Conservation (phyloP, 2,113 vertebrate genomes). For the Notothenia coriiceps region DNA sequence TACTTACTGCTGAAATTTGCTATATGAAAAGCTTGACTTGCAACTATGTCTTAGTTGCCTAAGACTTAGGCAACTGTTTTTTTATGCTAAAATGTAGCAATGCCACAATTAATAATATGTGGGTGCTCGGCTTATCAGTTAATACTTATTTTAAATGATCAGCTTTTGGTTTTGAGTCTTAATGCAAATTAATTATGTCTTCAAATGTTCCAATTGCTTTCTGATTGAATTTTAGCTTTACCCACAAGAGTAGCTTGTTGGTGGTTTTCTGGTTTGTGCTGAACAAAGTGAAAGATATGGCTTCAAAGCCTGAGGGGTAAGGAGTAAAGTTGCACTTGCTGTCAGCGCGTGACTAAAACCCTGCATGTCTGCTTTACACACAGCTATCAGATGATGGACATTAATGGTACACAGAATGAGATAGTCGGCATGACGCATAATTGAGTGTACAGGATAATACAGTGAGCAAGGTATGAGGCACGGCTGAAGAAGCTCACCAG, state of each 20-base stretch:
- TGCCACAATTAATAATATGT: background rate
- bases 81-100: background rate
- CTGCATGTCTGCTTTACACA: conserved; percentile 36
- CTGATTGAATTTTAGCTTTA: background rate
- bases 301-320: conserved; percentile 21
- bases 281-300: conserved; percentile 11
- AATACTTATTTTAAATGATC: background rate
- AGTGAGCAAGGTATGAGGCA: conserved; percentile 39
- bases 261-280: conserved; percentile 15
- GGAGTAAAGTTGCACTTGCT: conserved; percentile 27
- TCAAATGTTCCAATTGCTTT: background rate
- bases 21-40: background rate
- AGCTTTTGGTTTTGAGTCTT: background rate
- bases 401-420: conserved; percentile 45
- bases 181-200: background rate
- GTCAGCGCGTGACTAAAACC: conserved; percentile 27
- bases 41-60: background rate
- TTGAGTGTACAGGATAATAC: conserved; percentile 21
- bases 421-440: conserved; percentile 20
- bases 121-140: background rate
- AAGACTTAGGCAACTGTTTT: background rate
- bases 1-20: too few species aligned
- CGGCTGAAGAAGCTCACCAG: conserved; percentile 26
- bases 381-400: conserved; percentile 44
- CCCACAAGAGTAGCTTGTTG: background rate